Conservation (phyloP, 2,797 vertebrate species). For the Staurois parvus region DNA sequence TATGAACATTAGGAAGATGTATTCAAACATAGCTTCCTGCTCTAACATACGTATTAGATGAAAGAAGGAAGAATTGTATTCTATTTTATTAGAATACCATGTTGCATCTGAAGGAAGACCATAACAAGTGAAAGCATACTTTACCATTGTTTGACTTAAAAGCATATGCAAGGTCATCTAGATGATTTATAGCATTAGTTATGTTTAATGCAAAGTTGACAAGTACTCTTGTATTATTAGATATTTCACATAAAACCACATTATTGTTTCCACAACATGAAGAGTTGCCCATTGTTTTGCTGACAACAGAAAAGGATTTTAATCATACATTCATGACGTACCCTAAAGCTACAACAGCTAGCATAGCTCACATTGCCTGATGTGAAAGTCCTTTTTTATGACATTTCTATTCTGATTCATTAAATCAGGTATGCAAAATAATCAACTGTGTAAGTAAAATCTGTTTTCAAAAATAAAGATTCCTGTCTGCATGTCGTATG, state of each 20-base stretch:
- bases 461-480: no score
- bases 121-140: neutral
- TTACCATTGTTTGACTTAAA: neutral
- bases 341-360: neutral
- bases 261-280: neutral
- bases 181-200: slow-evolving; percentile 6
- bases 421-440: no score
- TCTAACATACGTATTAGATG: neutral
- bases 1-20: neutral
- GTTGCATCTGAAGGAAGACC: neutral
- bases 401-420: neutral
- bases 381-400: neutral
- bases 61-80: neutral
- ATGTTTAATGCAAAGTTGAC: neutral
- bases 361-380: neutral
- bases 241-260: neutral
- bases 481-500: no score
- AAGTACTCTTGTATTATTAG: neutral
- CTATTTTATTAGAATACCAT: neutral
- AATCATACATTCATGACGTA: neutral
- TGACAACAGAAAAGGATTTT: neutral
- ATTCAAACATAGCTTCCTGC: neutral
- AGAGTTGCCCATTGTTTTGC: neutral
- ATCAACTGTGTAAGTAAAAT: no score
- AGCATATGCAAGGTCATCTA: neutral